These are phyloP conservation scores for Stegana nigrithorax DNA, from an alignment of 2,888 invertebrate species.

Conservation along the genomic window DNA sequence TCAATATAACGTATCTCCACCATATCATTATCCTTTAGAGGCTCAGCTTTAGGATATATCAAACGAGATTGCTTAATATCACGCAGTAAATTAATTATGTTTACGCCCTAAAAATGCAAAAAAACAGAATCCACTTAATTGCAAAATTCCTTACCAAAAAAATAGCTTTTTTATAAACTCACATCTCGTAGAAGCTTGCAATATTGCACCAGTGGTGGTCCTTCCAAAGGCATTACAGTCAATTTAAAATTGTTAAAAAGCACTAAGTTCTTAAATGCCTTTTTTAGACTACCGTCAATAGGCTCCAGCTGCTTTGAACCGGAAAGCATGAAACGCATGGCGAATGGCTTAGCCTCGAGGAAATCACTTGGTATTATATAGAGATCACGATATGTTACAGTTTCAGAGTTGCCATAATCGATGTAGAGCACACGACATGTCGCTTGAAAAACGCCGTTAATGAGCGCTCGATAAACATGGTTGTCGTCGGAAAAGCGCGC, in stretches of 20 bases:
- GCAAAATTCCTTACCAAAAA: no score
- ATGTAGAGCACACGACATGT: constrained; percentile 83
- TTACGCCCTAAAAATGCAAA: constrained; percentile 44
- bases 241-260: constrained; percentile 74
- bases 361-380: constrained; percentile 81
- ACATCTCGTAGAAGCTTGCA: constrained; percentile 72
- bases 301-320: constrained; percentile 75
- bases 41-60: constrained; percentile 57
- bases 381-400: constrained; percentile 77
- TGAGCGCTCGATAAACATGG: constrained; percentile 80
- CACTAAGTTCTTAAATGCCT: constrained; percentile 78
- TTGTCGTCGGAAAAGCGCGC: constrained; percentile 79
- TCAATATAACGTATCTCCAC: constrained; percentile 67
- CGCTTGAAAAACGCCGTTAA: constrained; percentile 78
- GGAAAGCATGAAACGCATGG: constrained; percentile 79
- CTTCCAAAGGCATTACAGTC: constrained; percentile 77
- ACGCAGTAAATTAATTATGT: constrained; percentile 57
- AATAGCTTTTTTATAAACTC: constrained; percentile 19
- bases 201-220: constrained; percentile 79
- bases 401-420: constrained; percentile 84
- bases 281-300: constrained; percentile 73
- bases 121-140: background rate
- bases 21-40: constrained; percentile 56
- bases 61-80: constrained; percentile 58
- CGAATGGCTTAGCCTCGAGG: constrained; percentile 79